Percentiles rank a stretch among this genome's conserved stretches.
phyloP scores from a whole-genome alignment of 2,888 invertebrate genomes.

The Acleris emargana region DNA sequence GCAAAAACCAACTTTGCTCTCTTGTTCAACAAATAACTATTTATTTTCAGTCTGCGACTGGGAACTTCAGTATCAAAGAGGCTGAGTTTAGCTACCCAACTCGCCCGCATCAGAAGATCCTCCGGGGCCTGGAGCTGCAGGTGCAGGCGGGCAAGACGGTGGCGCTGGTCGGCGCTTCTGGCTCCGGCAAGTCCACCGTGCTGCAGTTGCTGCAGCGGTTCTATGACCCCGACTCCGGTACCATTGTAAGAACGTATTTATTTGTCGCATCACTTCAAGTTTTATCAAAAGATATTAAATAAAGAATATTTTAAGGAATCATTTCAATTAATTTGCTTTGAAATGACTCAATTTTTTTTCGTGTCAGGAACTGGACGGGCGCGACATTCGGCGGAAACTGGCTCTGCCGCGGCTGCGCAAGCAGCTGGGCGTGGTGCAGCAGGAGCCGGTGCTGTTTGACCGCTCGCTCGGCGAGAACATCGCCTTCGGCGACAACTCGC shows the following conservation, averaged over 20 bases:
- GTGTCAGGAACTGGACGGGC: conserved; percentile 78
- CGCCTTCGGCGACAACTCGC: conserved; percentile 91
- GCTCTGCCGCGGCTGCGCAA: conserved; percentile 87
- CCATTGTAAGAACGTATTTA: conserved; percentile 61
- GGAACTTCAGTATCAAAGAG: conserved; percentile 84
- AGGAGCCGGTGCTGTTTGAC: conserved; percentile 93
- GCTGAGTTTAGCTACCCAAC: conserved; percentile 89
- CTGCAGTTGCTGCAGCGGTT: conserved; percentile 90
- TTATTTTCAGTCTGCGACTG: conserved; percentile 71
- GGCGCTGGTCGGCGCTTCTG: conserved; percentile 89
- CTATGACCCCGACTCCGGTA: conserved; percentile 89
- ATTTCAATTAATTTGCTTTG: background rate
- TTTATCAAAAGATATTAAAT: too few species aligned
- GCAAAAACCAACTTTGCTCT: too few species aligned
- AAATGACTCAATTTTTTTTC: background rate
- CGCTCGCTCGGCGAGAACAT: conserved; percentile 93
- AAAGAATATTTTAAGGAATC: too few species aligned
- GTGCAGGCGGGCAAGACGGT: conserved; percentile 88
- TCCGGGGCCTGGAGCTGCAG: conserved; percentile 86
- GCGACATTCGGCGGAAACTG: conserved; percentile 83
- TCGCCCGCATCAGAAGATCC: conserved; percentile 85
- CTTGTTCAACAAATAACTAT: too few species aligned
- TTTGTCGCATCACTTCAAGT: too few species aligned
- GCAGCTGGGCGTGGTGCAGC: conserved; percentile 92
- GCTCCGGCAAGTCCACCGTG: conserved; percentile 92